Evolutionary conservation across 2,113 vertebrate genomes (phyloP).

Genomic region (Chionodraco myersi): DNA sequence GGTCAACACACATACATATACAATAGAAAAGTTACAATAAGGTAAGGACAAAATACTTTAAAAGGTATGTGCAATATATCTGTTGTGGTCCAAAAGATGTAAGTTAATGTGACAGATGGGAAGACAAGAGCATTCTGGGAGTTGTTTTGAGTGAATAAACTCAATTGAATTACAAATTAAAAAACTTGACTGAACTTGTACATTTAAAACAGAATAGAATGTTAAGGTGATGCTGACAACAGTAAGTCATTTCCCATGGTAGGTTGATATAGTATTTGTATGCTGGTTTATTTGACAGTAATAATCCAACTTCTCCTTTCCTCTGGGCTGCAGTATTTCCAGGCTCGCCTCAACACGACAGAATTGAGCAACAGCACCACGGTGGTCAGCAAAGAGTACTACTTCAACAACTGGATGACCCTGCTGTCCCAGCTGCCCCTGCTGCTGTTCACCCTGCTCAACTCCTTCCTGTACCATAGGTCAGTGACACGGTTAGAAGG

Average conservation of each 20-base stretch:
- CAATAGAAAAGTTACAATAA: too few relatives aligned
- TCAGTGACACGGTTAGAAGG: slow-evolving; percentile 58
- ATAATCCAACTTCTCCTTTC: not conserved
- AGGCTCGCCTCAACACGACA: slow-evolving; percentile 78
- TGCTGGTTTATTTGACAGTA: too few relatives aligned
- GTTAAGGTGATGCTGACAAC: not conserved
- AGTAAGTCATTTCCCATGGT: not conserved
- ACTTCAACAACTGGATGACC: slow-evolving; percentile 93
- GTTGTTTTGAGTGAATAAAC: not conserved
- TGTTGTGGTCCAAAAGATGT: too few relatives aligned
- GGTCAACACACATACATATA: too few relatives aligned
- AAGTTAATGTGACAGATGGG: not conserved
- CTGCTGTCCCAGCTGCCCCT: slow-evolving; percentile 91
- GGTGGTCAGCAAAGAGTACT: slow-evolving; percentile 77
- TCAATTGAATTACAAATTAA: not conserved
- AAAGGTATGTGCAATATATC: too few relatives aligned
- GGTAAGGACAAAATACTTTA: too few relatives aligned
- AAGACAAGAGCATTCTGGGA: not conserved
- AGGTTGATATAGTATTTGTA: not conserved
- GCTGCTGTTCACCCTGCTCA: slow-evolving; percentile 91
- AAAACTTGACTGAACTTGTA: not conserved
- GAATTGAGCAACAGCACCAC: slow-evolving; percentile 65
- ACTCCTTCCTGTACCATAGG: slow-evolving; percentile 91
- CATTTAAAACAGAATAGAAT: not conserved
- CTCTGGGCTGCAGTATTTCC: slow-evolving; percentile 86